Evolutionary conservation across 1,140 invertebrate species (phyloP).

Genomic region (Ceratina australensis): DNA sequence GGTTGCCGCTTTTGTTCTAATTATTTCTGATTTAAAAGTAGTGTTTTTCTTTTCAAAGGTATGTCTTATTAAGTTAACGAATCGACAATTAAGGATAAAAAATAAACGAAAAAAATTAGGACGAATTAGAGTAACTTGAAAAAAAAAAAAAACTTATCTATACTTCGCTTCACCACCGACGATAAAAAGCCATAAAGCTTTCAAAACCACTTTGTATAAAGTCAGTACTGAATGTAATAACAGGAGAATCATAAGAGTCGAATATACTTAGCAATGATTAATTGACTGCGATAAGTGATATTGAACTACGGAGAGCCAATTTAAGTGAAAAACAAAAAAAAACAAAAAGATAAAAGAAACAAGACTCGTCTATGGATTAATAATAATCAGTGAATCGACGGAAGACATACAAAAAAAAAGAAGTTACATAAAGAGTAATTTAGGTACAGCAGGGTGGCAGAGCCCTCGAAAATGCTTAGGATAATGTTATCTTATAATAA

Average conservation of each 20-base stretch:
- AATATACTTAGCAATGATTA: slow-evolving; percentile 48
- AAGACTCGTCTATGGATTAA: slow-evolving; percentile 52
- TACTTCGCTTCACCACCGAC: slow-evolving; percentile 61
- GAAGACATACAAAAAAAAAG: slow-evolving; percentile 68
- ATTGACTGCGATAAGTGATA: slow-evolving; percentile 63
- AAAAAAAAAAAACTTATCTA: slow-evolving; percentile 28
- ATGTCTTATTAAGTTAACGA: neutral
- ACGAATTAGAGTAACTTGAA: slow-evolving; percentile 11
- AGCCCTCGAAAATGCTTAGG: slow-evolving; percentile 78
- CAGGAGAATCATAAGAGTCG: slow-evolving; percentile 43
- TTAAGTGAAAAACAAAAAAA: neutral
- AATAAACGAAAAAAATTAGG: slow-evolving; percentile 15
- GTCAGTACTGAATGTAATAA: slow-evolving; percentile 58
- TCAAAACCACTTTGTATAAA: slow-evolving; percentile 66
- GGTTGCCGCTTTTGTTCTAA: neutral
- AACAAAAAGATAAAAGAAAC: slow-evolving; percentile 4
- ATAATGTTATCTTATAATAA: slow-evolving; percentile 81
- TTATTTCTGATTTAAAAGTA: slow-evolving; percentile 6
- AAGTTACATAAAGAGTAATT: slow-evolving; percentile 80
- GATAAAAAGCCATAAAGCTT: slow-evolving; percentile 62
- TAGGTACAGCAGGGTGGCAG: slow-evolving; percentile 76
- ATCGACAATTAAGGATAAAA: neutral
- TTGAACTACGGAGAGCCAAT: slow-evolving; percentile 45
- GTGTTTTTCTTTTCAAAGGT: neutral
- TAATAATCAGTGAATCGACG: slow-evolving; percentile 71